Base-by-base conservation (phyloP, 2,888 invertebrate genomes). In the Perithous albicinctus region DNA sequence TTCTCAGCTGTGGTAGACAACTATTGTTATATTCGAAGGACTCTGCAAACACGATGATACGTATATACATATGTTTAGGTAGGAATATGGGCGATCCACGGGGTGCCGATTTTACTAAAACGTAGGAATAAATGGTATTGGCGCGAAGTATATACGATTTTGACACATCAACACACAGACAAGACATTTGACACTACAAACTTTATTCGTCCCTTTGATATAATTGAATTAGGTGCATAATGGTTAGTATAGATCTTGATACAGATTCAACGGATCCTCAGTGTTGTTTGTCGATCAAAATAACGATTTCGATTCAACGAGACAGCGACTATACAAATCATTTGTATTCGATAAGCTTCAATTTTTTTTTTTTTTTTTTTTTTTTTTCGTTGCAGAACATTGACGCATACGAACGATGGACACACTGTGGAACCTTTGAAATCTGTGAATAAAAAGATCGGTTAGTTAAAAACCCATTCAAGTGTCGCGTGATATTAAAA, bases 1-100 rank as follows among this genome's bases (percentile, higher is more conserved):
- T 83, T 91, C 88, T 89, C 92, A 91, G 91, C 91, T 92, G 92
- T 92, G 91, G 90, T 92, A 92, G 91, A 91, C 91, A 92, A 91
- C 90, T 92, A 91, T 90, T 85, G 86, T 86, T 89, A 81, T 82
- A 84, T 85, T 80, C 75, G 77, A 80, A 82, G 78, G 73, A 82
- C 84, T 84, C 81, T 78, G 75, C 82, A 85, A 81, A 85, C 84
- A 81, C 79, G 82, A 83, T 83, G 83, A 82, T 80, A 84, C 79
- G 79, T 83, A 84, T 83, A 84, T 84, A 84, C 75, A 81, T 83
- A 84, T 82, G 81, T 84, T 78, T 78, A 84, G 76, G 77, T 82
- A 72, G 61, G 72, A 76, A 70, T 74, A 83, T 75, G 41, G 73
- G 70, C 70, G 73, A 78, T 69, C 7, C 20, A 48, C 66, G 48